phyloP scores from a whole-genome alignment of 2,113 vertebrate species.

The Nothoprocta perdicaria region DNA sequence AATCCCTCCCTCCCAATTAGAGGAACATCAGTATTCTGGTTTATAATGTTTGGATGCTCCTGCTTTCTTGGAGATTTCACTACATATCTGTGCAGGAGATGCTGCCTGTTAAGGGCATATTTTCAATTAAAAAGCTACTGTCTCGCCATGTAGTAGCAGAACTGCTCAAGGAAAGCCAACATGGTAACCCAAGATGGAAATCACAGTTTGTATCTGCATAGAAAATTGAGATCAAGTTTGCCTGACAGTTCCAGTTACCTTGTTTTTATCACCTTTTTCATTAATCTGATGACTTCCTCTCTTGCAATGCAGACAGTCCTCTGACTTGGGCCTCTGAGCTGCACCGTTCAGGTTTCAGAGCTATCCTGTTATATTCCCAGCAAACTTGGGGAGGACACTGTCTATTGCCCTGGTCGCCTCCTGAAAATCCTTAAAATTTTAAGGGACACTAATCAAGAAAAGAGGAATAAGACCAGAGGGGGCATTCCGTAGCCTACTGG shows the following conservation, averaged over 20 bases:
- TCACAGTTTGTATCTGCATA: background rate
- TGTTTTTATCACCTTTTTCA: background rate
- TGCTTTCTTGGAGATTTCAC: background rate
- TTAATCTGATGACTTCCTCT: background rate
- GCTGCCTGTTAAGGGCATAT: background rate
- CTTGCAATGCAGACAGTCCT: fast-evolving
- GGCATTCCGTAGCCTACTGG: background rate
- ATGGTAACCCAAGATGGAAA: background rate
- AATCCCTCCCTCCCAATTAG: background rate
- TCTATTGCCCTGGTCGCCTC: background rate
- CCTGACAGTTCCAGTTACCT: background rate
- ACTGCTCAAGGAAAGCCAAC: background rate
- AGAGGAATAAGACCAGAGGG: background rate
- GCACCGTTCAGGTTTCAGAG: background rate
- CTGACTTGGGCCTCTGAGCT: background rate
- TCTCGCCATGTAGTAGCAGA: background rate
- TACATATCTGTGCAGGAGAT: background rate
- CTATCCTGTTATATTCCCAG: background rate
- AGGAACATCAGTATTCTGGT: background rate
- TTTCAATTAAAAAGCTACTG: background rate
- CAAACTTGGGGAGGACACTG: background rate
- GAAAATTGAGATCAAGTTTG: background rate
- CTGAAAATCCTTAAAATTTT: background rate
- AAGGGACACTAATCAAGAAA: background rate
- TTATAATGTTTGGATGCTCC: background rate